Conservation (phyloP, 2,888 invertebrate species). For the Metellina segmentata region DNA sequence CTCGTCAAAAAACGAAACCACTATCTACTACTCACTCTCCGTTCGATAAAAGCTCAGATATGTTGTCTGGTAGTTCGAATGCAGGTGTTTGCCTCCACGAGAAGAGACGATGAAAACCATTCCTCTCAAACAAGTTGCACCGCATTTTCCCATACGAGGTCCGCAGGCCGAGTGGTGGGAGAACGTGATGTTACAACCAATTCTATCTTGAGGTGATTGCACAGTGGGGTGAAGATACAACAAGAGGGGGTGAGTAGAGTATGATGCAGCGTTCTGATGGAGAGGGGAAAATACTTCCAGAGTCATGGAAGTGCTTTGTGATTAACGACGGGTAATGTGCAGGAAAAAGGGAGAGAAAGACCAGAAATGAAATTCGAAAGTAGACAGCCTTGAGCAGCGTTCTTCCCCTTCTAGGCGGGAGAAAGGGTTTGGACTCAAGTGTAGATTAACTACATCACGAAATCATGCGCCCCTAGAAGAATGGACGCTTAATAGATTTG, state of each 20-base stretch:
- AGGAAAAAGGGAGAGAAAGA: conserved; percentile 34
- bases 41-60: too few species aligned
- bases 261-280: conserved; percentile 15
- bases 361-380: neutral
- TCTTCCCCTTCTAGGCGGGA: neutral
- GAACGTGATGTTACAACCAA: conserved; percentile 48
- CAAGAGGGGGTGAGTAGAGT: conserved; percentile 4
- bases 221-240: conserved; percentile 42
- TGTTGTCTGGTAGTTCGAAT: too few species aligned
- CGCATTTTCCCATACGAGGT: neutral
- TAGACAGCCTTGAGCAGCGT: conserved; percentile 11
- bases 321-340: conserved; percentile 49
- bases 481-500: neutral
- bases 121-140: too few species aligned
- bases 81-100: too few species aligned
- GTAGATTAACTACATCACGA: neutral
- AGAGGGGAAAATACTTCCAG: conserved; percentile 15
- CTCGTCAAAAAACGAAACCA: too few species aligned
- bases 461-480: conserved; percentile 14
- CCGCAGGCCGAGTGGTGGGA: neutral
- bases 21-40: too few species aligned
- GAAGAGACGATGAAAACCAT: too few species aligned
- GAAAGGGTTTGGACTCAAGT: neutral
- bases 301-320: conserved; percentile 18
- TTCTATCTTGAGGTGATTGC: conserved; percentile 36